Evolutionary conservation across 37 sponge, comb jelly and placozoan genomes (phyloP).

Genomic region (Halisarca cf. caerulea): DNA sequence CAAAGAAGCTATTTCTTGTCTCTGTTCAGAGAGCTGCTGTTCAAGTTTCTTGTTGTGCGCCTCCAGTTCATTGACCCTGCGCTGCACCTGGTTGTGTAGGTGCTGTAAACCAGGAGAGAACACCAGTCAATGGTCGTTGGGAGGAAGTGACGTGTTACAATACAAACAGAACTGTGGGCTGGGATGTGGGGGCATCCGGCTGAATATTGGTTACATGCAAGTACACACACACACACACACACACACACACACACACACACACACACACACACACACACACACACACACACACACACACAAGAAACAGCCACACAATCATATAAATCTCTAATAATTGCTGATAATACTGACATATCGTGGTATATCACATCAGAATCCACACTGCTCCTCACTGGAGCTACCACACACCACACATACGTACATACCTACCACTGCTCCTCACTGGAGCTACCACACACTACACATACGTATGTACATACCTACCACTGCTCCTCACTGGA

Average conservation of each 20-base stretch:
- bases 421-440: no score
- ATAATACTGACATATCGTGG: no score
- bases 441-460: no score
- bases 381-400: no score
- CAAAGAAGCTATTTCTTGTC: constrained; percentile 70
- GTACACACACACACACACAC: not conserved
- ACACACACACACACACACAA: not conserved
- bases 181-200: no score
- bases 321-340: no score
- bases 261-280: not conserved
- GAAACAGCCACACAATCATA: not conserved
- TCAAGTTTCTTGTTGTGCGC: constrained; percentile 47
- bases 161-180: not conserved
- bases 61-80: constrained; percentile 64
- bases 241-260: constrained; percentile 14
- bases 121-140: not conserved
- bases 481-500: no score
- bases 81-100: constrained; percentile 29
- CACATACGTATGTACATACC: not conserved
- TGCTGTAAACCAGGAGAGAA: not conserved
- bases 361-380: no score
- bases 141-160: not conserved
- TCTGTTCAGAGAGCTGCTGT: constrained; percentile 52
- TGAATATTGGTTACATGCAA: no score
- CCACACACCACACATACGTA: no score